Evolutionary conservation across 2,888 invertebrate species (phyloP).

Genomic region (Clistopyga incitator): DNA sequence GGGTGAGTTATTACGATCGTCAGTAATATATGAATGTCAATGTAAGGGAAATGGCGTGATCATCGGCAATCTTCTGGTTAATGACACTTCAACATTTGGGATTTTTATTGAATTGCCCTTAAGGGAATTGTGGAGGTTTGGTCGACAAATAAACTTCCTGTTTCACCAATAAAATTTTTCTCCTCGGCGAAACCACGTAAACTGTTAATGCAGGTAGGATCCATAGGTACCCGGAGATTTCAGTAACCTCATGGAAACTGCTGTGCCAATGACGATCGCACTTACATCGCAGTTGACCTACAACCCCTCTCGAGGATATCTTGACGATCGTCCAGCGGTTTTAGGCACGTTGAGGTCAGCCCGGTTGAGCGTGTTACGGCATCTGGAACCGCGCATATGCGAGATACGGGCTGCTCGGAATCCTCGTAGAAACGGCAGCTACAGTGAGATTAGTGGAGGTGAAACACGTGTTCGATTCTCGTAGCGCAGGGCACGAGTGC

Average conservation of each 20-base stretch:
- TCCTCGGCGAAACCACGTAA: background rate
- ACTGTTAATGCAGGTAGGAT: background rate
- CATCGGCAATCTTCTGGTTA: no score
- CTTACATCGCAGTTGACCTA: conserved; percentile 56
- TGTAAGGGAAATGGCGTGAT: no score
- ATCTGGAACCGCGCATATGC: conserved; percentile 79
- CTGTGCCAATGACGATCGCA: conserved; percentile 41
- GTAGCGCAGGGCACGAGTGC: conserved; percentile 69
- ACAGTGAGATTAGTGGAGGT: conserved; percentile 81
- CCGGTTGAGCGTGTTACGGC: conserved; percentile 78
- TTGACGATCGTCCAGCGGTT: conserved; percentile 59
- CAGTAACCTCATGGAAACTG: conserved; percentile 14
- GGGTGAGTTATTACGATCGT: no score
- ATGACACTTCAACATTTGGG: no score
- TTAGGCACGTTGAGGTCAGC: conserved; percentile 75
- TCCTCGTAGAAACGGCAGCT: conserved; percentile 69
- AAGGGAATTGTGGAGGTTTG: no score
- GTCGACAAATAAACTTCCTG: no score
- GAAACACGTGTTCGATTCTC: conserved; percentile 83
- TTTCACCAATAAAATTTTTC: no score
- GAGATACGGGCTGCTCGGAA: conserved; percentile 52
- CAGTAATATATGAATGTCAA: no score
- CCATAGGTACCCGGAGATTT: background rate
- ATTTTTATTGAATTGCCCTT: no score
- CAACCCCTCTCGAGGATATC: conserved; percentile 50